Percentiles rank a stretch among this genome's conserved stretches.
Conservation (phyloP, 37 sponge, comb jelly and placozoan genomes). For the Cliona cf. orientalis region DNA sequence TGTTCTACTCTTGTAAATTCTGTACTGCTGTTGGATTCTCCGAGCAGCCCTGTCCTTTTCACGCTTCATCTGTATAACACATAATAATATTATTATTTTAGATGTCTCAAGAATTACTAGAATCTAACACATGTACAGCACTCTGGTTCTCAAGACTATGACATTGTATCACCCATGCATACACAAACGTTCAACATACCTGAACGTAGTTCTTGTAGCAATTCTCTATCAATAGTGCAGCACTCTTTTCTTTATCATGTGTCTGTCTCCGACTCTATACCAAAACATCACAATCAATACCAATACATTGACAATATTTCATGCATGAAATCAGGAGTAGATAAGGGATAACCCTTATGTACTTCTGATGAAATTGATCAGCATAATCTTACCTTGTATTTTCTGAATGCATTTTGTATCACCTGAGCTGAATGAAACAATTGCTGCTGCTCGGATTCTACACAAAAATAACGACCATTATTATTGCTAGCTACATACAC, state of each 20-base stretch:
- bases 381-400: constrained; percentile 58
- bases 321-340: background rate
- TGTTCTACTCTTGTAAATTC: constrained; percentile 28
- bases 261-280: constrained; percentile 19
- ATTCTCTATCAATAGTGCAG: constrained; percentile 60
- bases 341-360: background rate
- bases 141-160: background rate
- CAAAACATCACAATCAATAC: background rate
- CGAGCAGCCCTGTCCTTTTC: constrained; percentile 47
- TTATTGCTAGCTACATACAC: background rate
- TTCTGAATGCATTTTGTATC: constrained; percentile 65
- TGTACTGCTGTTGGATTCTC: constrained; percentile 56
- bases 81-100: background rate
- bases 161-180: background rate
- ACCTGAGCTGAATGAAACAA: constrained; percentile 49
- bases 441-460: constrained; percentile 66
- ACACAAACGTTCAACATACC: constrained; percentile 25
- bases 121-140: background rate
- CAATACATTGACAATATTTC: background rate
- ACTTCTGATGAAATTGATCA: too few relatives aligned
- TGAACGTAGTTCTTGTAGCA: constrained; percentile 65
- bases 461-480: background rate
- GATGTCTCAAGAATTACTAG: background rate
- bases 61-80: constrained; percentile 16
- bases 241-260: constrained; percentile 44